These are phyloP conservation scores for Vulpes lagopus DNA, from an alignment of 2,113 vertebrate genomes.

Conservation along the genomic window DNA sequence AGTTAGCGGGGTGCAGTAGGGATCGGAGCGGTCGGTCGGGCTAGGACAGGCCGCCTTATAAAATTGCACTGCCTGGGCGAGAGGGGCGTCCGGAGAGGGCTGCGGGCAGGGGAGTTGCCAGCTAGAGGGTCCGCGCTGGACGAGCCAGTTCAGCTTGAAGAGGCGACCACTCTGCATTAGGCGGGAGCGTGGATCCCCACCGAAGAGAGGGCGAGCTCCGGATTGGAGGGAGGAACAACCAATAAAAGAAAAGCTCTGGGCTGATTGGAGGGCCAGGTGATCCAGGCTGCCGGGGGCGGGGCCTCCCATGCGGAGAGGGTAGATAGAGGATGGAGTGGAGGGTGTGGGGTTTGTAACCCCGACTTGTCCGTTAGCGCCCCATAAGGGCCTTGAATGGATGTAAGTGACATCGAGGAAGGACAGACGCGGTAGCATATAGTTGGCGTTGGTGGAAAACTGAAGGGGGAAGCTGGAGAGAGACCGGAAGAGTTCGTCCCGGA, in stretches of 20 bases:
- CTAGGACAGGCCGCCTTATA: neutral
- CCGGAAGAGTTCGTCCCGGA: neutral
- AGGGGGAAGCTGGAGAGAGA: neutral
- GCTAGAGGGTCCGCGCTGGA: neutral
- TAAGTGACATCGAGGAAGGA: neutral
- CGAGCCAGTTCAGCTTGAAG: neutral
- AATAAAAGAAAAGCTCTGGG: slow-evolving; percentile 27
- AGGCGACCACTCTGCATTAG: neutral
- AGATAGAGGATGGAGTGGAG: accelerated
- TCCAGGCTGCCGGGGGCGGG: slow-evolving; percentile 24
- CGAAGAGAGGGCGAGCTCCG: neutral
- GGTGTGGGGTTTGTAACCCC: neutral
- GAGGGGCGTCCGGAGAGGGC: neutral
- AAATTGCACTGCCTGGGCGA: neutral
- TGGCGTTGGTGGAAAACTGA: neutral
- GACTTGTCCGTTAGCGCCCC: neutral
- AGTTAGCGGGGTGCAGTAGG: neutral
- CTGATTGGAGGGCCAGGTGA: slow-evolving; percentile 63
- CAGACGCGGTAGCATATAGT: neutral
- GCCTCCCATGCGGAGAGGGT: neutral
- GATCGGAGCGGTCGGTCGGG: neutral
- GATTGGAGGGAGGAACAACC: slow-evolving; percentile 67
- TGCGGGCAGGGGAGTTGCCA: neutral
- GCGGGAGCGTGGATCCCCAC: slow-evolving; percentile 43
- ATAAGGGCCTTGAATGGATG: neutral